Base-by-base conservation (phyloP, 2,797 vertebrate genomes). In the Dipus sagitta region DNA sequence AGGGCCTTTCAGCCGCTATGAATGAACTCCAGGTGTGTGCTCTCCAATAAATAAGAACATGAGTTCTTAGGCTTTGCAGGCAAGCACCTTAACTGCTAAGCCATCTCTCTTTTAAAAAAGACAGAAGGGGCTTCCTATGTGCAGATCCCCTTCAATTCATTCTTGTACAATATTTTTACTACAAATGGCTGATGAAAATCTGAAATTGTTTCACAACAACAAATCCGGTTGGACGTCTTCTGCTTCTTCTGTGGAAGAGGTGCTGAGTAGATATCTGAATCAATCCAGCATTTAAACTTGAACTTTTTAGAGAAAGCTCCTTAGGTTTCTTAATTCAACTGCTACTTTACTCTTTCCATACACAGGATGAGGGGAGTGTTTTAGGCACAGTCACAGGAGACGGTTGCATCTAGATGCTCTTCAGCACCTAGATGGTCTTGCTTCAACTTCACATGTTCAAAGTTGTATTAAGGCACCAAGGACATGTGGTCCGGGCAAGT, bases 271-370 rank as follows among this genome's bases (percentile, higher is more conserved):
- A 65, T 54, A 21, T 60, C 28, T 38, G 38, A 11, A 52, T 62
- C 24, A 52, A 26, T 13, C 60, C 83, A 47, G 47, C 58, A 54
- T 65, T 93, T 64, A 60, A 70, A 77, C 18, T 89, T 76, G 13
- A 81, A 21, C 74, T 78, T 38, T n/a, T 89, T 77, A 54, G 58
- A 87, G 85, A 74, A 78, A 82, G 62, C 18, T 75, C 54, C 62
- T 85, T 54, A 7, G 52, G 52, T 54, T 54, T 54, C 8, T 54
- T 3, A 54, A 10, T 54, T 11, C 34, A 11, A 47, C 18, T 81
- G 34, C 30, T 72, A 18, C 54, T 60, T 93, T 81, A 30, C 47
- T 94, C n/a, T 90, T 93, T 75, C 32, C 28, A 28, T 52, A 74
- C 38, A 38, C 38, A 38, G 38, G 38, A 38, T 38, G 38, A 38